A percentile compares a stretch with the other conserved stretches of the same genome.
phyloP scores from a whole-genome alignment of 2,888 invertebrate species.

The Tetragonula carbonaria region DNA sequence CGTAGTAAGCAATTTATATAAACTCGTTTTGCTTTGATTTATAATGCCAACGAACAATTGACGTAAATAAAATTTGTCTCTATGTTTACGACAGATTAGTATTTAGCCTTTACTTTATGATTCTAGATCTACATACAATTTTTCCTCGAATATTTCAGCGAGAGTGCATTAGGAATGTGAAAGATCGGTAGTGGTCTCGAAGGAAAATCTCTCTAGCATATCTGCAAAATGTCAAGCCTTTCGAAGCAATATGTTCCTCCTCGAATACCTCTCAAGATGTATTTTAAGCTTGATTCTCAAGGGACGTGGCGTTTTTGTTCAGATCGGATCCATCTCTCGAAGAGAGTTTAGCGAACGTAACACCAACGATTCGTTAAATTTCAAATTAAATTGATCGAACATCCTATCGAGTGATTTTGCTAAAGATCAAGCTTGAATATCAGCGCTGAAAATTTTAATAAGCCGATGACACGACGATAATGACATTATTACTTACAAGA shows the following conservation, averaged over 20 bases:
- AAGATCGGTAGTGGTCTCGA: neutral
- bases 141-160: neutral
- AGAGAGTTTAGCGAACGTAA: constrained; percentile 48
- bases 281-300: constrained; percentile 70
- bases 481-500: no score
- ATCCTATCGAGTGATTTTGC: constrained; percentile 53
- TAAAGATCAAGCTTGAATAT: constrained; percentile 44
- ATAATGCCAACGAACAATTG: constrained; percentile 60
- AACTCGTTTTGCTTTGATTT: constrained; percentile 41
- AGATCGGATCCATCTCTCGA: constrained; percentile 30
- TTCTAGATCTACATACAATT: neutral
- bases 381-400: constrained; percentile 68
- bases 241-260: constrained; percentile 54
- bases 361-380: constrained; percentile 69
- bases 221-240: constrained; percentile 48
- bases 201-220: constrained; percentile 33
- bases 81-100: constrained; percentile 74
- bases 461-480: neutral
- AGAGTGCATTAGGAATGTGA: neutral
- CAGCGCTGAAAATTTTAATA: neutral
- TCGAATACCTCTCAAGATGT: constrained; percentile 52
- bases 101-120: constrained; percentile 71
- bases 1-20: constrained; percentile 37
- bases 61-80: constrained; percentile 74
- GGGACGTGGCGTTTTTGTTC: constrained; percentile 51